Evolutionary conservation across 2,888 invertebrate genomes (phyloP).

Genomic region (Thelaira solivaga): DNA sequence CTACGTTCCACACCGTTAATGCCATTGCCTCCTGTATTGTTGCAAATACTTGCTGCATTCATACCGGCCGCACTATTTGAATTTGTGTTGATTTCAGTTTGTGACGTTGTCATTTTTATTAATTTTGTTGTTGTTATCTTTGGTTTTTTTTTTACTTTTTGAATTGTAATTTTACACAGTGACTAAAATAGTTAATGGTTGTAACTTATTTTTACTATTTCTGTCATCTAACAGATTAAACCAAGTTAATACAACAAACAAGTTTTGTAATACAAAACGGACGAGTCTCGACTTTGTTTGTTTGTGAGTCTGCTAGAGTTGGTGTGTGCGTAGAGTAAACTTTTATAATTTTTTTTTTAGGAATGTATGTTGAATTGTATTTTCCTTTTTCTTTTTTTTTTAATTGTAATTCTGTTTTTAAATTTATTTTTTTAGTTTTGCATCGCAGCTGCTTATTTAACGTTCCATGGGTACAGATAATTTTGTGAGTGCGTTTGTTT

Average conservation of each 20-base stretch:
- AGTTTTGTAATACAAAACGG: slow-evolving; percentile 48
- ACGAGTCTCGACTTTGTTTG: slow-evolving; percentile 34
- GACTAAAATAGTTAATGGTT: slow-evolving; percentile 34
- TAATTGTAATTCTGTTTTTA: background rate
- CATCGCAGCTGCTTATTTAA: slow-evolving; percentile 30
- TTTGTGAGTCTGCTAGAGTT: slow-evolving; percentile 2
- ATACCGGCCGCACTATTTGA: slow-evolving; percentile 52
- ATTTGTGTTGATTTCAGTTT: slow-evolving; percentile 64
- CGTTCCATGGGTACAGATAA: slow-evolving; percentile 4
- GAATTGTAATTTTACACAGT: slow-evolving; percentile 10
- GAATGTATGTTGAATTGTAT: slow-evolving; percentile 21
- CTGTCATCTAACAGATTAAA: slow-evolving; percentile 36
- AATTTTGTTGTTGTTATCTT: slow-evolving; percentile 40
- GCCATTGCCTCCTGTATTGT: slow-evolving; percentile 32
- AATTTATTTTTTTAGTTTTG: slow-evolving; percentile 13
- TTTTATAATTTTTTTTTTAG: slow-evolving; percentile 30
- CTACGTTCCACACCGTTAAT: slow-evolving; percentile 51
- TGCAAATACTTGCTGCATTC: slow-evolving; percentile 25
- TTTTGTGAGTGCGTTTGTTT: slow-evolving; percentile 12
- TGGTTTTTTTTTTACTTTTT: background rate
- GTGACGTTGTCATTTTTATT: slow-evolving; percentile 64
- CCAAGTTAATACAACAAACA: slow-evolving; percentile 62
- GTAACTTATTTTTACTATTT: slow-evolving; percentile 23
- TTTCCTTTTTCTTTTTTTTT: slow-evolving; percentile 8
- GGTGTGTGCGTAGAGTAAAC: slow-evolving; percentile 15